These are phyloP conservation scores for Helogale parvula DNA, from an alignment of 2,113 vertebrate genomes.

Conservation along the genomic window DNA sequence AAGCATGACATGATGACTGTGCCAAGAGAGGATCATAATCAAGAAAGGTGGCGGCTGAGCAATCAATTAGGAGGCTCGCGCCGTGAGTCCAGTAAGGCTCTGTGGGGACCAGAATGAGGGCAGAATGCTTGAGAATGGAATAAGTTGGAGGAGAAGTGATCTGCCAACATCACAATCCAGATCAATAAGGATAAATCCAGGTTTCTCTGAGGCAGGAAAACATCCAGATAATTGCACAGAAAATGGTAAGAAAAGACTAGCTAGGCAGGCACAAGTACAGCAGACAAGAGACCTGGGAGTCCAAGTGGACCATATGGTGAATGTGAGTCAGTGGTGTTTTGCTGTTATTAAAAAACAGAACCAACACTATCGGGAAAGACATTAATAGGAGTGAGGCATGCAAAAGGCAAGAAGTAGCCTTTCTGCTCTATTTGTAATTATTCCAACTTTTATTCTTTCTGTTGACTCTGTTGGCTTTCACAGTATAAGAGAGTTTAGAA, in stretches of 20 bases:
- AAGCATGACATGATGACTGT: constrained; percentile 13
- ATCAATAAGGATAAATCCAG: constrained; percentile 41
- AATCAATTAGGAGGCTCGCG: constrained; percentile 56
- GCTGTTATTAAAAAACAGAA: constrained; percentile 76
- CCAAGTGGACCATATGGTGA: constrained; percentile 76
- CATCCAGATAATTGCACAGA: constrained; percentile 16
- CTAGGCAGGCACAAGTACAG: constrained; percentile 76
- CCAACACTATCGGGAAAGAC: constrained; percentile 51
- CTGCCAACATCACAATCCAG: constrained; percentile 21
- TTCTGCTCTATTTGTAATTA: constrained; percentile 21
- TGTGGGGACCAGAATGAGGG: not conserved
- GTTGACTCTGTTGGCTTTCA: not conserved
- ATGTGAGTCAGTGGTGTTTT: constrained; percentile 75
- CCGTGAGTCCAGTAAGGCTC: not conserved
- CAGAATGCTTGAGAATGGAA: not conserved
- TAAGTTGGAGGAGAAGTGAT: not conserved
- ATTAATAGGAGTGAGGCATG: constrained; percentile 71
- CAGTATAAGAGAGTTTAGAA: constrained; percentile 19
- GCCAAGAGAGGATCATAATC: not conserved
- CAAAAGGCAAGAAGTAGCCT: constrained; percentile 51
- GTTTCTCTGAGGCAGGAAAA: not conserved
- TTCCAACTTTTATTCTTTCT: constrained; percentile 7
- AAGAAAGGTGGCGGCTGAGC: constrained; percentile 1
- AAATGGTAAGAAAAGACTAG: constrained; percentile 75
- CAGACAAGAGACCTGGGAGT: constrained; percentile 69